These are phyloP conservation scores for Nothocercus nigrocapillus DNA, from an alignment of 2,113 vertebrate species.

Conservation along the genomic window DNA sequence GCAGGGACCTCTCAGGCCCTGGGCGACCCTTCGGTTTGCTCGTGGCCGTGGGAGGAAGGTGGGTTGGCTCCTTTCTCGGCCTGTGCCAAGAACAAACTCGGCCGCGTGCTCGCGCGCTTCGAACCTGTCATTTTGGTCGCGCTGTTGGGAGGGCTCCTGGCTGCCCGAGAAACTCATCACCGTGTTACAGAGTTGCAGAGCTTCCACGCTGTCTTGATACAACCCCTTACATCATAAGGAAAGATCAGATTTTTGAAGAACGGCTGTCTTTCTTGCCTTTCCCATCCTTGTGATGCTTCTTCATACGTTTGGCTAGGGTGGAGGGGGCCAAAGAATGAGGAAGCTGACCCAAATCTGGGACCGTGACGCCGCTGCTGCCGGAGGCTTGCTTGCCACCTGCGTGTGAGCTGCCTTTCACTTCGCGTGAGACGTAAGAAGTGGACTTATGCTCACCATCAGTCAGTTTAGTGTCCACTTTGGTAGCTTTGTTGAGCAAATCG, in stretches of 20 bases:
- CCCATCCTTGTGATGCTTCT: background rate
- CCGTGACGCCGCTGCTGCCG: background rate
- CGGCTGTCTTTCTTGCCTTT: background rate
- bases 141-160: too few relatives aligned
- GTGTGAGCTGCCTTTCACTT: background rate
- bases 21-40: background rate
- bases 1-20: accelerated
- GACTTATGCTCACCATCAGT: background rate
- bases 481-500: background rate
- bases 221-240: background rate
- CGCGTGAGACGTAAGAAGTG: background rate
- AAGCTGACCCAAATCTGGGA: background rate
- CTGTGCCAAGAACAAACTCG: background rate
- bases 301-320: background rate
- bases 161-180: background rate
- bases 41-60: too few relatives aligned
- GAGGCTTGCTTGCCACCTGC: background rate
- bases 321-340: background rate
- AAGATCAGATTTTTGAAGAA: background rate
- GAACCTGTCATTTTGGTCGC: accelerated
- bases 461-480: background rate
- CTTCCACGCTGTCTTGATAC: accelerated
- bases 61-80: too few relatives aligned
- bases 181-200: too few relatives aligned
- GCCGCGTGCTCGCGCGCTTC: too few relatives aligned